These are phyloP conservation scores for Phaonia tiefii DNA, from an alignment of 2,888 invertebrate species.

Conservation along the genomic window DNA sequence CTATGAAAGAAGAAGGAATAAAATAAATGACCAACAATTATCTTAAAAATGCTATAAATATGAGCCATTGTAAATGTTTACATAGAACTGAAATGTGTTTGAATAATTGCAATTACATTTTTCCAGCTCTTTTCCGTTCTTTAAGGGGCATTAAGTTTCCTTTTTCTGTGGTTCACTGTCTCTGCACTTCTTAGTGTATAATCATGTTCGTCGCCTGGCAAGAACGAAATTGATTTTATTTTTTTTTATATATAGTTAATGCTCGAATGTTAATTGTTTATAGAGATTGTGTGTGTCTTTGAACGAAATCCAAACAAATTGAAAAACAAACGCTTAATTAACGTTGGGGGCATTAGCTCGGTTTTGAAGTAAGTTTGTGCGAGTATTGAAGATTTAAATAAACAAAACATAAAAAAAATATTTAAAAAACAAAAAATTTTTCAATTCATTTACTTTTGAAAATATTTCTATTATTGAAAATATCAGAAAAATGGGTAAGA, in stretches of 20 bases:
- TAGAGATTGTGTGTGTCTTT: conserved; percentile 16
- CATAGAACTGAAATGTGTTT: too few relatives aligned
- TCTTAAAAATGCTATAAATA: neutral
- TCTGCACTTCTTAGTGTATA: too few relatives aligned
- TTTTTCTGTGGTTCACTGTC: too few relatives aligned
- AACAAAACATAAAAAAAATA: conserved; percentile 19
- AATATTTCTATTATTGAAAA: conserved; percentile 20
- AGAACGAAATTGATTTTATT: too few relatives aligned
- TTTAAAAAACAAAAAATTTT: conserved; percentile 8
- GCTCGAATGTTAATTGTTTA: conserved; percentile 29
- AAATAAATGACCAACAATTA: too few relatives aligned
- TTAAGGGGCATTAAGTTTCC: too few relatives aligned
- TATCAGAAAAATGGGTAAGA: conserved; percentile 49
- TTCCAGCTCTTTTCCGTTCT: too few relatives aligned
- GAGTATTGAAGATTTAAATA: conserved; percentile 41
- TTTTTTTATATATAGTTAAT: neutral
- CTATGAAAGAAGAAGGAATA: too few relatives aligned
- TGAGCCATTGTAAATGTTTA: too few relatives aligned
- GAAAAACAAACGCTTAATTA: conserved; percentile 1
- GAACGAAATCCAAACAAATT: neutral
- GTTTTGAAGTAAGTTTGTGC: conserved; percentile 39
- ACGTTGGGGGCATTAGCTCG: conserved; percentile 32
- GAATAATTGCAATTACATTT: too few relatives aligned
- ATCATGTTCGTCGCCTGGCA: too few relatives aligned
- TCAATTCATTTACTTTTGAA: conserved; percentile 2